A percentile compares a stretch with the other conserved stretches of the same genome.
Conservation (phyloP, 2,888 invertebrate species). For the Leptinotarsa peninsularis region DNA sequence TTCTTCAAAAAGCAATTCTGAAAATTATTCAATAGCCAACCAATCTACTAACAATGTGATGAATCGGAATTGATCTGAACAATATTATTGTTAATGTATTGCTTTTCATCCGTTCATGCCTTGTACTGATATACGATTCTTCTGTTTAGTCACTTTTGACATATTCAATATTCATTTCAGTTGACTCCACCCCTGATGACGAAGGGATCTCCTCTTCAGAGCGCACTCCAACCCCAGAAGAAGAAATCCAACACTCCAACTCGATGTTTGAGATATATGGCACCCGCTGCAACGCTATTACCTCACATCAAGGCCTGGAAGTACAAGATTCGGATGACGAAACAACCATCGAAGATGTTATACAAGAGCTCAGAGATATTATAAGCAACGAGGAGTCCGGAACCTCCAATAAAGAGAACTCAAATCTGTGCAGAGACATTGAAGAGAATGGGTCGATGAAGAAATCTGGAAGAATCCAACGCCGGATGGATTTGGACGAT, state of each 20-base stretch:
- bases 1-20: too few relatives aligned
- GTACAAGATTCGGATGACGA: slow-evolving; percentile 71
- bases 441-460: slow-evolving; percentile 59
- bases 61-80: too few relatives aligned
- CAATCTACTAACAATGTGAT: too few relatives aligned
- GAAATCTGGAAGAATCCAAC: slow-evolving; percentile 58
- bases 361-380: slow-evolving; percentile 86
- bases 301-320: slow-evolving; percentile 60
- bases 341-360: slow-evolving; percentile 88
- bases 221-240: slow-evolving; percentile 80
- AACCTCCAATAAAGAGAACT: slow-evolving; percentile 67
- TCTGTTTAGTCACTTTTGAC: neutral
- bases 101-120: too few relatives aligned
- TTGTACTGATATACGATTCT: neutral
- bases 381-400: slow-evolving; percentile 87
- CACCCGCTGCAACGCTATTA: slow-evolving; percentile 69
- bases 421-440: slow-evolving; percentile 54
- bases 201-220: slow-evolving; percentile 91
- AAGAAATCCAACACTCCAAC: slow-evolving; percentile 72
- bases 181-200: slow-evolving; percentile 83
- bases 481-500: slow-evolving; percentile 65
- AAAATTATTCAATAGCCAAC: too few relatives aligned
- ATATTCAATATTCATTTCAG: slow-evolving; percentile 61
- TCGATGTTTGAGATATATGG: slow-evolving; percentile 74
- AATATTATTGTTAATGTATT: too few relatives aligned